A percentile compares a stretch with the other conserved stretches of the same genome.
Conservation (phyloP, 2,113 vertebrate species). For the Speoplatyrhinus poulsoni region DNA sequence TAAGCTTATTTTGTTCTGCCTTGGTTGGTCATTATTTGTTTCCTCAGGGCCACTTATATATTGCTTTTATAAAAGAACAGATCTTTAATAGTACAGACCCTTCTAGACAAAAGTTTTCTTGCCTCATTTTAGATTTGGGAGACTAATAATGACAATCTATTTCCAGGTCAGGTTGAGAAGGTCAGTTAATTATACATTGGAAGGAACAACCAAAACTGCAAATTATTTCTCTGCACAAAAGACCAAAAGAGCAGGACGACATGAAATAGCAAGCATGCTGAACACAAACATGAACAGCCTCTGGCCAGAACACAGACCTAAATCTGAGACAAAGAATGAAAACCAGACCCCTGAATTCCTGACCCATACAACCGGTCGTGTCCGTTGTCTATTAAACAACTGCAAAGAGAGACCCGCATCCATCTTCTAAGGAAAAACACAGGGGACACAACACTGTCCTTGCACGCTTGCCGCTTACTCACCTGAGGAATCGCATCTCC, state of each 20-base stretch:
- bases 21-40: too few species aligned
- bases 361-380: background rate
- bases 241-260: conserved; percentile 9
- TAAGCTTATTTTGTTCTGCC: background rate
- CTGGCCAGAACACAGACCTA: background rate
- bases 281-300: conserved; percentile 6
- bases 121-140: too few species aligned
- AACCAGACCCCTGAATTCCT: background rate
- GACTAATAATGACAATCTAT: background rate
- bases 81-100: too few species aligned
- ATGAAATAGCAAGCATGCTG: conserved; percentile 38
- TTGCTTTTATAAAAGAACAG: too few species aligned
- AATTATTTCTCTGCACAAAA: conserved; percentile 13
- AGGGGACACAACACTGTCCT: too few species aligned
- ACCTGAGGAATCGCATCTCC: conserved; percentile 97
- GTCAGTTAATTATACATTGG: too few species aligned
- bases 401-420: background rate
- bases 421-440: too few species aligned
- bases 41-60: too few species aligned
- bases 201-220: background rate
- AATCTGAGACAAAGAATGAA: conserved; percentile 8
- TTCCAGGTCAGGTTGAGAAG: too few species aligned
- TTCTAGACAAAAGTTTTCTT: too few species aligned
- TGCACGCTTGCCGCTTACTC: background rate
- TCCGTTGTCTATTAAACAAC: too few species aligned